Conservation (phyloP, 2,888 invertebrate genomes). For the Drosophila incognita region DNA sequence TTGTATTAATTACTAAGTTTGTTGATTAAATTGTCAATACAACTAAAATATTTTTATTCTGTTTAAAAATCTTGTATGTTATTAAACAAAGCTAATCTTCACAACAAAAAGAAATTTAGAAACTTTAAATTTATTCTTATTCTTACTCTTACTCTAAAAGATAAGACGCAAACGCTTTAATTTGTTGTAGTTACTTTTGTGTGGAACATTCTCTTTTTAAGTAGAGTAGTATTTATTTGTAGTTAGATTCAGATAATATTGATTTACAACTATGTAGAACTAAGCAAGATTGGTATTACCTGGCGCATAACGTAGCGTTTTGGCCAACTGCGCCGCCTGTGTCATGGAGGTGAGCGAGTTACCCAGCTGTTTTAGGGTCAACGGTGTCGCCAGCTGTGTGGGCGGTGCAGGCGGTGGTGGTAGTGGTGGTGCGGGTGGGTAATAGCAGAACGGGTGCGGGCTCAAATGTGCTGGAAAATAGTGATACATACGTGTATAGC, state of each 20-base stretch:
- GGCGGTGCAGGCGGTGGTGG: conserved; percentile 76
- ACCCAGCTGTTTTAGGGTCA: conserved; percentile 84
- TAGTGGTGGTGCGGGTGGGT: conserved; percentile 85
- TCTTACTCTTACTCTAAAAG: background rate
- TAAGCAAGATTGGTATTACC: conserved; percentile 72
- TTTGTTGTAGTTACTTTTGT: background rate
- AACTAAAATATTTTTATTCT: background rate
- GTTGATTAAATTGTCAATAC: background rate
- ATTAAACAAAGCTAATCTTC: background rate
- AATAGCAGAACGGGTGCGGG: conserved; percentile 86
- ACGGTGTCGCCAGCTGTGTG: conserved; percentile 82
- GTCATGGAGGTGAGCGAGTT: conserved; percentile 82
- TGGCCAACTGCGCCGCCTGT: conserved; percentile 85
- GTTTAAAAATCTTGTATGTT: background rate
- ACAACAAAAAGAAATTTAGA: background rate
- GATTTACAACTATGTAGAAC: conserved; percentile 7
- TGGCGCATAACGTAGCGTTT: conserved; percentile 85
- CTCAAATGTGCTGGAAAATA: conserved; percentile 87
- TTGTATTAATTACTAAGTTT: background rate
- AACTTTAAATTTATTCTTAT: background rate
- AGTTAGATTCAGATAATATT: conserved; percentile 2
- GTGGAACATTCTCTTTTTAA: background rate
- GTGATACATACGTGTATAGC: conserved; percentile 88
- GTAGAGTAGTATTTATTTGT: background rate
- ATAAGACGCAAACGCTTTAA: background rate